Evolutionary conservation across 2,797 vertebrate species (phyloP).

Genomic region (Propithecus perrieri): DNA sequence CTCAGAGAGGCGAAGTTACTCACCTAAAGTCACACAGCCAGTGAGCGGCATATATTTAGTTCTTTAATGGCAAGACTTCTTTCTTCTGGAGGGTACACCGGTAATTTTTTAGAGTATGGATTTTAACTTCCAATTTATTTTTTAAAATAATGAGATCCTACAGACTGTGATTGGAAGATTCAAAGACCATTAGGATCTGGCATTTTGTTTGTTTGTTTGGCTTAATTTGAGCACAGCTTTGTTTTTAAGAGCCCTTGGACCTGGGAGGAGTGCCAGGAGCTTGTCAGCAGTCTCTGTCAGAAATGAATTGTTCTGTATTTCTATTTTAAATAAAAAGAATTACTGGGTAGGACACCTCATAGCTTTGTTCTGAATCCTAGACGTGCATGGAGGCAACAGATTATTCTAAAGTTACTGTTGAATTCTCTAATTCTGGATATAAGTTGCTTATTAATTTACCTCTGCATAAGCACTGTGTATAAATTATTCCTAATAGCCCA

Average conservation of each 20-base stretch:
- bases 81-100: neutral
- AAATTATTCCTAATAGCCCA: neutral
- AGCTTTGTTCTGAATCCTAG: neutral
- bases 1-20: neutral
- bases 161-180: neutral
- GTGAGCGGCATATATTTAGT: neutral
- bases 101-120: neutral
- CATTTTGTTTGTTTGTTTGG: neutral
- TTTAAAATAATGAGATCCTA: neutral
- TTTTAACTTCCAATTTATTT: slow-evolving; percentile 33
- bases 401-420: neutral
- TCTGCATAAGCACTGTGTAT: neutral
- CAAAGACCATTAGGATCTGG: neutral
- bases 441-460: neutral
- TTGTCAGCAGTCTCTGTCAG: neutral
- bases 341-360: neutral
- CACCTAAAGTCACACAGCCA: neutral
- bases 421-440: neutral
- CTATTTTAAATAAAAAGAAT: slow-evolving; percentile 5
- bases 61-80: neutral
- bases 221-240: neutral
- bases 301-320: neutral
- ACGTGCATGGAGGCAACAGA: neutral
- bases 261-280: neutral
- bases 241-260: neutral